Conservation (phyloP, 2,113 vertebrate species). For the Trematocara zebra region DNA sequence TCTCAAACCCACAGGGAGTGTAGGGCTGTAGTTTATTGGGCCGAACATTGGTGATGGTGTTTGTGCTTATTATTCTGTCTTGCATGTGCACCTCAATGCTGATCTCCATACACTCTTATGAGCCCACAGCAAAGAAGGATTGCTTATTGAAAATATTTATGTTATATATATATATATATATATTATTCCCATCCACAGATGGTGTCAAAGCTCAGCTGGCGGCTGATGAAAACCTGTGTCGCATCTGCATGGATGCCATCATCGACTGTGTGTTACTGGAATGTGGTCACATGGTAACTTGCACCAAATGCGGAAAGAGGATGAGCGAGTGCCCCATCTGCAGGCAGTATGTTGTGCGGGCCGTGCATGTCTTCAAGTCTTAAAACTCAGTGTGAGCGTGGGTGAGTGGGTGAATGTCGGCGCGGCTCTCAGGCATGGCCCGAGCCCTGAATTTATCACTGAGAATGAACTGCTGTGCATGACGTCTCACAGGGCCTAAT, state of each 20-base stretch:
- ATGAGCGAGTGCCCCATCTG: slow-evolving; percentile 99
- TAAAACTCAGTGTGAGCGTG: slow-evolving; percentile 36
- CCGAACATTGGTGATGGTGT: not conserved
- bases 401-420: not conserved
- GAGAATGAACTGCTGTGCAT: slow-evolving; percentile 43
- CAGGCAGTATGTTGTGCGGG: slow-evolving; percentile 94
- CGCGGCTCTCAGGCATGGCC: not conserved
- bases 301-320: slow-evolving; percentile 95
- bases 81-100: not conserved
- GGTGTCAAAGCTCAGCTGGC: slow-evolving; percentile 81
- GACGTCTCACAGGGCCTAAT: slow-evolving; percentile 19
- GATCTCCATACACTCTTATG: not conserved
- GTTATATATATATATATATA: not conserved
- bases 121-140: not conserved
- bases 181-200: slow-evolving; percentile 66
- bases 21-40: not conserved
- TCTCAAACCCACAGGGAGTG: not conserved
- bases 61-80: not conserved
- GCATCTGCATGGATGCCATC: slow-evolving; percentile 97
- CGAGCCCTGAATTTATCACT: not conserved
- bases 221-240: slow-evolving; percentile 86
- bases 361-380: slow-evolving; percentile 97
- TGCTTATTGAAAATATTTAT: not conserved
- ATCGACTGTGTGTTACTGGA: slow-evolving; percentile 97
- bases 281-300: slow-evolving; percentile 98